phyloP scores from a whole-genome alignment of 23 tunicate species.

The Styela clava region DNA sequence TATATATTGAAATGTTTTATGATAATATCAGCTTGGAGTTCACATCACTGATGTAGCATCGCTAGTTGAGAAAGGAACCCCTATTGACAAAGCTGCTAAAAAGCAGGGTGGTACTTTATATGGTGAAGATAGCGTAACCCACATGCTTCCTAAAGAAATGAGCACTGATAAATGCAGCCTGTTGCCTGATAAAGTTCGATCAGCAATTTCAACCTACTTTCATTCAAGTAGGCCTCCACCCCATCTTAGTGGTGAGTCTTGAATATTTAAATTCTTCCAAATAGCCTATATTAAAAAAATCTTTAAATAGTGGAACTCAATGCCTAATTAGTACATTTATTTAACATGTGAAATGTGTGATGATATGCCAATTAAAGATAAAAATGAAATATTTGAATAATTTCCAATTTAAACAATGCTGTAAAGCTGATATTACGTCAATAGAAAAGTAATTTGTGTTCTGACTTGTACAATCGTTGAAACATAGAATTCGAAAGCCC shows the following conservation, averaged over 20 bases:
- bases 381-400: too few relatives aligned
- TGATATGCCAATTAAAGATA: too few relatives aligned
- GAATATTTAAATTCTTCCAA: not conserved
- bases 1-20: too few relatives aligned
- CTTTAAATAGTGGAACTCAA: too few relatives aligned
- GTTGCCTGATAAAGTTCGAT: conserved; percentile 29
- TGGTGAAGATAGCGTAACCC: not conserved
- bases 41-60: conserved; percentile 84
- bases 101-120: conserved; percentile 28
- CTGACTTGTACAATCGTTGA: too few relatives aligned
- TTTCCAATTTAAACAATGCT: too few relatives aligned
- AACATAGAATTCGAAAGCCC: too few relatives aligned
- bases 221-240: conserved; percentile 42
- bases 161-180: conserved; percentile 60
- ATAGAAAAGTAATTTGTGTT: too few relatives aligned
- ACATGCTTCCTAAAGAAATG: conserved; percentile 45
- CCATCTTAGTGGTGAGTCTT: conserved; percentile 13
- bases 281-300: not conserved
- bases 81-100: conserved; percentile 52
- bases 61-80: conserved; percentile 25
- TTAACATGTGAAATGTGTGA: too few relatives aligned
- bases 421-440: too few relatives aligned
- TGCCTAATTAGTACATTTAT: too few relatives aligned
- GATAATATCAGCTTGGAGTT: conserved; percentile 68
- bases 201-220: conserved; percentile 55